Base-by-base conservation (phyloP, 1,140 invertebrate species). In the Hyphantria cunea region DNA sequence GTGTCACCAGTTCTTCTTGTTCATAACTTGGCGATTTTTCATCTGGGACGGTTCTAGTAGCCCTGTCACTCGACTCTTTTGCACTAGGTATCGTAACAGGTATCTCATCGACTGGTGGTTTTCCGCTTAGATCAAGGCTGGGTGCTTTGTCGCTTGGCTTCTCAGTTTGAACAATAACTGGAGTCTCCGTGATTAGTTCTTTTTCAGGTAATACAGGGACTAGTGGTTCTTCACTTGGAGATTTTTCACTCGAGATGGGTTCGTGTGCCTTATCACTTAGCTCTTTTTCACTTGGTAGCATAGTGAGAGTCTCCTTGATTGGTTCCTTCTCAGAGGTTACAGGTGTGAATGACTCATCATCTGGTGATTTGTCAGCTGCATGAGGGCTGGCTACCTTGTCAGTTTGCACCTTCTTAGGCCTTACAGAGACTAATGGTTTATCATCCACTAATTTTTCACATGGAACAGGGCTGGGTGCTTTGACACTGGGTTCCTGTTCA, bases 401-500 rank as follows among this genome's bases (percentile, higher is more conserved):
- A 5, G 2, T 25, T 25, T 1, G 5, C 17, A 3, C 17, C 17
- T 25, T 25, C 17, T 25, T 25, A 25, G 17, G 17, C 17, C 2
- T 25, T 25, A 25, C 17, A 25, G 5, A 25, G 17, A 3, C 17
- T 25, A 25, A 5, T 25, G 12, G 12, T 31, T 58, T 48, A 14
- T 58, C 33, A 9, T 37, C 12, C 9, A 5, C 0, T 11, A 32
- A 12, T 41, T 11, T 13, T 9, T 10, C 42, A 25, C 42, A 14
- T 0, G 8, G 3, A 13, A 12, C 10, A 1, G 10, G 10, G 6
- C 52, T 54, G 9, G 41, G 41, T 7, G 0, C 11, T 6, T 39
- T 62, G 5, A 53, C 42, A 14, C 60, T 62, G 15, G 51, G 39
- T 50, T 0, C 32, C 6, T 39, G 44, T 6, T 61, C 52, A 11